These are phyloP conservation scores for Meloidogyne floridensis DNA, from an alignment of 1,140 invertebrate species.

Conservation along the genomic window DNA sequence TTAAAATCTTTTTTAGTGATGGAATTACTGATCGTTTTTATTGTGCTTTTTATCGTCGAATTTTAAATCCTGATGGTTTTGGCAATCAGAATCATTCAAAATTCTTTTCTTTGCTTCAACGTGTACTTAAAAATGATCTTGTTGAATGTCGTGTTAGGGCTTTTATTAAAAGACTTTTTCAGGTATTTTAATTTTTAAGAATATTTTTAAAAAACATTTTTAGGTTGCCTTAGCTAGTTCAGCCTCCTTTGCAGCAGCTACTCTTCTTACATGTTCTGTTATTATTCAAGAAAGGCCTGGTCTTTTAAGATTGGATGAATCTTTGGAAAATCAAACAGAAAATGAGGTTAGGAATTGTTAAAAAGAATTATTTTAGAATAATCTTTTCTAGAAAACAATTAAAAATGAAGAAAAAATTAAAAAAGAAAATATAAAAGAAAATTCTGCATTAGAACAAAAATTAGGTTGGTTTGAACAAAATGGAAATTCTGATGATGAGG, in stretches of 20 bases:
- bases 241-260: slow-evolving; percentile 75
- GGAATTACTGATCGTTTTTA: slow-evolving; percentile 77
- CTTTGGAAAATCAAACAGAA: background rate
- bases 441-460: slow-evolving; percentile 49
- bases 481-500: slow-evolving; percentile 49
- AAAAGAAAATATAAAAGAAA: slow-evolving; percentile 60
- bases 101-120: slow-evolving; percentile 83
- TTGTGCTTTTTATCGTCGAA: slow-evolving; percentile 82
- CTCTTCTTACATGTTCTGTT: slow-evolving; percentile 70
- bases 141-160: slow-evolving; percentile 76
- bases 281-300: slow-evolving; percentile 71
- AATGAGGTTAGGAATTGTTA: background rate
- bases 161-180: slow-evolving; percentile 86
- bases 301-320: slow-evolving; percentile 19
- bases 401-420: slow-evolving; percentile 20
- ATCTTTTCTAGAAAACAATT: background rate
- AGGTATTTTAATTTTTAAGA: slow-evolving; percentile 70
- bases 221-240: slow-evolving; percentile 68
- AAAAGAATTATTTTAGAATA: background rate
- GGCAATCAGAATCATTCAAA: slow-evolving; percentile 77
- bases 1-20: slow-evolving; percentile 58
- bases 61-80: slow-evolving; percentile 76
- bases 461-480: slow-evolving; percentile 58
- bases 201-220: slow-evolving; percentile 67
- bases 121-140: slow-evolving; percentile 79